Conservation (phyloP, 2,113 vertebrate species). For the Oxyruncus cristatus region DNA sequence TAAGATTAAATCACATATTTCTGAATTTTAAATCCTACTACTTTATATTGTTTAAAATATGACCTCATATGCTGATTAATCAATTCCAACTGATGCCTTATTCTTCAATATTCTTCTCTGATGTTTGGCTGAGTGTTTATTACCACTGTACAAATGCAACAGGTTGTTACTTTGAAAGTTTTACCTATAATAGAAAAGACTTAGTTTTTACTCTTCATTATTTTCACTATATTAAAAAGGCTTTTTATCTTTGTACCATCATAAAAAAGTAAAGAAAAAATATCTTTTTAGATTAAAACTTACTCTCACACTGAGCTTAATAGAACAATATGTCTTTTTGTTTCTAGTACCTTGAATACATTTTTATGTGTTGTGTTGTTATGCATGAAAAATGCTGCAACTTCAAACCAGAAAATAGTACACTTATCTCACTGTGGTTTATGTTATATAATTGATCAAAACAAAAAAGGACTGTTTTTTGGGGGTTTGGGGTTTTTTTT, state of each 20-base stretch:
- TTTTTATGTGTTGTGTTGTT: constrained; percentile 54
- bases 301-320: constrained; percentile 51
- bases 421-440: constrained; percentile 56
- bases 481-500: neutral
- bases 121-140: neutral
- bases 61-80: neutral
- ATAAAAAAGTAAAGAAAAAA: constrained; percentile 1
- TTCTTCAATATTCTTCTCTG: neutral
- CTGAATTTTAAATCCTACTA: neutral
- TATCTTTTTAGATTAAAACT: constrained; percentile 46
- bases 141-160: neutral
- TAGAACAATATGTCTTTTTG: constrained; percentile 65
- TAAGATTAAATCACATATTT: neutral
- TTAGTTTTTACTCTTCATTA: neutral
- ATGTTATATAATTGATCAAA: constrained; percentile 64
- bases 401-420: constrained; percentile 54
- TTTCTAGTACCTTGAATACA: constrained; percentile 30
- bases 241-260: neutral
- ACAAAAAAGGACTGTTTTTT: neutral
- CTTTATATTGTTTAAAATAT: neutral
- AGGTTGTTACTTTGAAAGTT: neutral
- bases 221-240: neutral
- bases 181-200: neutral
- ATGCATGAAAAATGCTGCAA: constrained; percentile 47
- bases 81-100: neutral